Conservation (phyloP, 2,888 invertebrate species). For the Apoda limacodes region DNA sequence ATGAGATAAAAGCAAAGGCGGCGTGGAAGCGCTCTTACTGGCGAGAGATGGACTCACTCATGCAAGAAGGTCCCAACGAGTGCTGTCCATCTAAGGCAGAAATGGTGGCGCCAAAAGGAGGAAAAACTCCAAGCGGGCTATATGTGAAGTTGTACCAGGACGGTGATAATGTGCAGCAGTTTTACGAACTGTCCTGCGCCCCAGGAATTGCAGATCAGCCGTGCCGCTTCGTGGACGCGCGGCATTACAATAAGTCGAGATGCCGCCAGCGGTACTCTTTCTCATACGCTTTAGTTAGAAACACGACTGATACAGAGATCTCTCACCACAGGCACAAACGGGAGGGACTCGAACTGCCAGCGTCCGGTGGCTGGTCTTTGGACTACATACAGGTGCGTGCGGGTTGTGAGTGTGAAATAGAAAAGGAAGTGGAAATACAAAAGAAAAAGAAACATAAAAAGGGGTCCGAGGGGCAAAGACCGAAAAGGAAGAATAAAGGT, state of each 20-base stretch:
- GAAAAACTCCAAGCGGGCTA: slow-evolving; percentile 77
- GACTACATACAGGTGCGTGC: slow-evolving; percentile 86
- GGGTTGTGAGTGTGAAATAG: slow-evolving; percentile 86
- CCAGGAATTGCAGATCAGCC: slow-evolving; percentile 77
- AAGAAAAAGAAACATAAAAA: slow-evolving; percentile 52
- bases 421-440: slow-evolving; percentile 74
- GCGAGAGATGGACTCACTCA: slow-evolving; percentile 74
- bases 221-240: slow-evolving; percentile 80
- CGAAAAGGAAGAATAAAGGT: slow-evolving; percentile 42
- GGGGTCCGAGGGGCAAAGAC: slow-evolving; percentile 40
- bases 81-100: slow-evolving; percentile 86
- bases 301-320: slow-evolving; percentile 54
- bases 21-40: slow-evolving; percentile 69
- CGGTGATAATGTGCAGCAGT: slow-evolving; percentile 75
- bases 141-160: slow-evolving; percentile 82
- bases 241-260: slow-evolving; percentile 75
- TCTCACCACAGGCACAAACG: slow-evolving; percentile 46
- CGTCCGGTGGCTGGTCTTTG: slow-evolving; percentile 76
- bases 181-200: slow-evolving; percentile 85
- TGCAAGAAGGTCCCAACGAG: slow-evolving; percentile 71
- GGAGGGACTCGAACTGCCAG: slow-evolving; percentile 60
- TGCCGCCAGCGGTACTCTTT: slow-evolving; percentile 88
- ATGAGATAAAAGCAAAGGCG: slow-evolving; percentile 49
- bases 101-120: slow-evolving; percentile 82
- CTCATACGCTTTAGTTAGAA: slow-evolving; percentile 84